phyloP scores from a whole-genome alignment of 2,888 invertebrate species.

The Phasia obesa region DNA sequence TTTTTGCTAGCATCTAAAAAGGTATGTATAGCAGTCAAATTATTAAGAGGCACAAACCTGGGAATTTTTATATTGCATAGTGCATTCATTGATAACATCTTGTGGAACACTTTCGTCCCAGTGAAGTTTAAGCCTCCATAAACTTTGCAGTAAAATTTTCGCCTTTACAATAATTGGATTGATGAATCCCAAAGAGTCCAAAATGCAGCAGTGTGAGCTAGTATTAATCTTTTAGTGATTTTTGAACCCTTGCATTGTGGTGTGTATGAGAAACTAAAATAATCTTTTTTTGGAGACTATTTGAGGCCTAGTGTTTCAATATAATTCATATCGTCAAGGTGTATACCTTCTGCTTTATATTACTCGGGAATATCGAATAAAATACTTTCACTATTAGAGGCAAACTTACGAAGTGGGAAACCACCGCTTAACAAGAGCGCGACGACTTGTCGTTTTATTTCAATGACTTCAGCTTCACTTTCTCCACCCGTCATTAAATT shows the following conservation, averaged over 20 bases:
- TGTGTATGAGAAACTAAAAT: conserved; percentile 30
- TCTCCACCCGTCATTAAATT: conserved; percentile 65
- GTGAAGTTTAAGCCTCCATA: conserved; percentile 10
- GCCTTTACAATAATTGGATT: conserved; percentile 41
- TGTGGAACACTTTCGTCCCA: conserved; percentile 25
- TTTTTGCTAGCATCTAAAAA: conserved; percentile 24
- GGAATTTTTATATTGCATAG: conserved; percentile 9
- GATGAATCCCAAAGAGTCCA: conserved; percentile 36
- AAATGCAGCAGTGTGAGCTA: conserved; percentile 19
- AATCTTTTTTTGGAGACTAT: conserved; percentile 38
- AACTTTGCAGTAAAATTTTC: conserved; percentile 19
- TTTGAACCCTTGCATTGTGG: neutral
- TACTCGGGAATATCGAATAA: conserved; percentile 33
- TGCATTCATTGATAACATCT: too few relatives aligned
- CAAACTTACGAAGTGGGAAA: conserved; percentile 68
- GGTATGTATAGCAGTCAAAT: conserved; percentile 15
- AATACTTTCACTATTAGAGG: conserved; percentile 42
- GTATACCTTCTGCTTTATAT: conserved; percentile 10
- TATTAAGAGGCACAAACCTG: conserved; percentile 5
- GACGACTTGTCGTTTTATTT: conserved; percentile 46
- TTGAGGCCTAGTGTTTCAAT: conserved; percentile 42
- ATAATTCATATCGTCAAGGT: conserved; percentile 12
- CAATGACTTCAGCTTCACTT: too few relatives aligned
- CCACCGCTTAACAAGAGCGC: conserved; percentile 43
- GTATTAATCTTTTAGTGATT: conserved; percentile 11